Evolutionary conservation across 2,113 vertebrate species (phyloP).

Genomic region (Brevimyrus niger): DNA sequence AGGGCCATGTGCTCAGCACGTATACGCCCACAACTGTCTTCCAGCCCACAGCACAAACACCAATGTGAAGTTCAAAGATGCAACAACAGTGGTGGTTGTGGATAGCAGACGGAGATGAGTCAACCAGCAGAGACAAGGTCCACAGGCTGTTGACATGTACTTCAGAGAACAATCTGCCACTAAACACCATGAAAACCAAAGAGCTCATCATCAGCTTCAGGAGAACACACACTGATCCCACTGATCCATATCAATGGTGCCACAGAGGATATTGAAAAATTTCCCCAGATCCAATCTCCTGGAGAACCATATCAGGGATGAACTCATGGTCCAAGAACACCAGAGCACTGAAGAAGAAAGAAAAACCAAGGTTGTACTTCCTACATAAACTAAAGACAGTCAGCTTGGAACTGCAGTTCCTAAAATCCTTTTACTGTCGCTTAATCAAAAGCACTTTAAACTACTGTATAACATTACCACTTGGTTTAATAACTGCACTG

Average conservation of each 20-base stretch:
- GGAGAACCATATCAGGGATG: not conserved
- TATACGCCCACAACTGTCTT: not conserved
- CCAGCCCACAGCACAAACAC: not conserved
- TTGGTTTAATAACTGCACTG: not conserved
- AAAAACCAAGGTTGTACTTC: not conserved
- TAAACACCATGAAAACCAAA: not conserved
- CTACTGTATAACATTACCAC: not conserved
- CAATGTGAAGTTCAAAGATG: not conserved
- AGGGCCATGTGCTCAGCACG: too few species aligned
- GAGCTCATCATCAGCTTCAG: not conserved
- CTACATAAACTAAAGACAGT: not conserved
- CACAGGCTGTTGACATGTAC: not conserved
- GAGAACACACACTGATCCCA: not conserved
- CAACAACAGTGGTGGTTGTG: not conserved
- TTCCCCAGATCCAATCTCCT: not conserved
- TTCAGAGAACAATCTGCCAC: not conserved
- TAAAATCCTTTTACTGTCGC: not conserved
- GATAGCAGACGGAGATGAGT: not conserved
- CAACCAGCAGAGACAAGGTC: not conserved
- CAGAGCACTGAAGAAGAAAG: not conserved
- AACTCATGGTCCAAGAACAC: not conserved
- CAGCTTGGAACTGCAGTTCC: not conserved
- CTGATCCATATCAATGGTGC: too few species aligned
- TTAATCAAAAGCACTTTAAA: not conserved
- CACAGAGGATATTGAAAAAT: not conserved